Evolutionary conservation across 1,140 invertebrate genomes (phyloP).

Genomic region (Drosophila burlai): DNA sequence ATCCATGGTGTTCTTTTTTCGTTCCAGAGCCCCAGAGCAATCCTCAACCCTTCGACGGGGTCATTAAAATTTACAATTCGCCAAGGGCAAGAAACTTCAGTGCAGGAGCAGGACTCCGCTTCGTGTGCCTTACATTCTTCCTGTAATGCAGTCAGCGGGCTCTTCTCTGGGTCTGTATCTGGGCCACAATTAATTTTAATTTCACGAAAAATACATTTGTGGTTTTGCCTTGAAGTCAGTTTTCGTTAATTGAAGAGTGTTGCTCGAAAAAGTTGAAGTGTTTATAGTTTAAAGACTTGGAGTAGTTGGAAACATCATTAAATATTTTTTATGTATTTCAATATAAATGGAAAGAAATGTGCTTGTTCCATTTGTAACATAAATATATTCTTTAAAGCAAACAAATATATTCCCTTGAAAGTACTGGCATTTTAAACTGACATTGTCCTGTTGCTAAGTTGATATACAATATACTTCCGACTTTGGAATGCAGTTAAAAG

Average conservation of each 20-base stretch:
- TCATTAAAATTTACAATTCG: conserved; percentile 68
- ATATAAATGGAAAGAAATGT: background rate
- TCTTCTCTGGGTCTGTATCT: background rate
- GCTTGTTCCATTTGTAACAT: no score
- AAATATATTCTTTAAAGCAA: background rate
- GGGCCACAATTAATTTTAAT: conserved; percentile 42
- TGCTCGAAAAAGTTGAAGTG: background rate
- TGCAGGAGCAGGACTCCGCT: conserved; percentile 14
- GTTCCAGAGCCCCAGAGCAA: background rate
- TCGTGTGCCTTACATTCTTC: conserved; percentile 11
- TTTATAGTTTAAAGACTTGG: background rate
- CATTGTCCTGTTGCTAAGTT: background rate
- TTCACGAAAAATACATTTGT: conserved; percentile 8
- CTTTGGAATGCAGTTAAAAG: background rate
- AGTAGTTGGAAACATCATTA: background rate
- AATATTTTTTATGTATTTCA: background rate
- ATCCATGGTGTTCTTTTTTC: conserved; percentile 8
- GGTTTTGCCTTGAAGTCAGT: conserved; percentile 1
- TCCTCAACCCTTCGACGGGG: conserved; percentile 37
- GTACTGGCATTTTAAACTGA: background rate
- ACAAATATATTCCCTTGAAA: background rate
- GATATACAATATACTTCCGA: background rate
- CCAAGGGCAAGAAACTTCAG: conserved; percentile 48
- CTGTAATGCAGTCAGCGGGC: conserved; percentile 11
- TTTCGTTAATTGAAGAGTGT: background rate